These are phyloP conservation scores for Phenganax marumi DNA, from an alignment of 92 coral and sea anemone genomes.

Conservation along the genomic window DNA sequence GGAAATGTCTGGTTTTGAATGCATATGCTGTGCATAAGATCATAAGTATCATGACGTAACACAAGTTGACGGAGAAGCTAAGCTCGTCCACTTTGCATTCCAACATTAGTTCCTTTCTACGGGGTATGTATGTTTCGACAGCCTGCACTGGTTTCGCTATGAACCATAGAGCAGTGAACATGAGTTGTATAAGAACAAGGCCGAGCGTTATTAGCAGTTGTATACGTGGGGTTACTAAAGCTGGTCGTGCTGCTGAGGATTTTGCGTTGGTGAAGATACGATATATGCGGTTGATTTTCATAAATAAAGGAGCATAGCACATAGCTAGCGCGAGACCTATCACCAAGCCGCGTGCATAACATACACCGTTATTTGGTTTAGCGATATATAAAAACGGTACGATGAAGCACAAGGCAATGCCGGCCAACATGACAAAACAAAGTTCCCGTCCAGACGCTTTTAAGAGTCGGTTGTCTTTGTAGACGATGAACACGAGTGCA, in stretches of 20 bases:
- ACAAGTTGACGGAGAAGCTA: slow-evolving; percentile 35
- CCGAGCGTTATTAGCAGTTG: slow-evolving; percentile 78
- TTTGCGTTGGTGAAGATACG: slow-evolving; percentile 86
- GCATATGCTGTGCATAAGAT: slow-evolving; percentile 33
- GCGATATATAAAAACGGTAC: slow-evolving; percentile 30
- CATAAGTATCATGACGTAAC: slow-evolving; percentile 36
- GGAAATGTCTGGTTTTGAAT: slow-evolving; percentile 40
- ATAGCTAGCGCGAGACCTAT: slow-evolving; percentile 39
- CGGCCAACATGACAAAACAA: slow-evolving; percentile 30
- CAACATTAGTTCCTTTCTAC: slow-evolving; percentile 18
- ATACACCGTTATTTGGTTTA: slow-evolving; percentile 23
- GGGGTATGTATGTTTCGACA: slow-evolving; percentile 48
- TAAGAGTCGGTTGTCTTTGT: slow-evolving; percentile 66
- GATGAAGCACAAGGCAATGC: slow-evolving; percentile 33
- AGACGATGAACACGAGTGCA: slow-evolving; percentile 54
- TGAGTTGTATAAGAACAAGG: slow-evolving; percentile 66
- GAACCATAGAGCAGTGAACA: slow-evolving; percentile 74
- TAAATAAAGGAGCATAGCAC: slow-evolving; percentile 90
- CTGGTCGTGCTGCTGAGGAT: slow-evolving; percentile 80
- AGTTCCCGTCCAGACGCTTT: slow-evolving; percentile 93
- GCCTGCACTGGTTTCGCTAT: slow-evolving; percentile 71
- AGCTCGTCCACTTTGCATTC: slow-evolving; percentile 35
- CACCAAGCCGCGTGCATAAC: slow-evolving; percentile 26
- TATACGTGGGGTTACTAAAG: slow-evolving; percentile 75
- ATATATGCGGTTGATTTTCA: slow-evolving; percentile 89